These are phyloP conservation scores for Drosophila buzzatii DNA, from an alignment of 2,888 invertebrate genomes.

Conservation along the genomic window DNA sequence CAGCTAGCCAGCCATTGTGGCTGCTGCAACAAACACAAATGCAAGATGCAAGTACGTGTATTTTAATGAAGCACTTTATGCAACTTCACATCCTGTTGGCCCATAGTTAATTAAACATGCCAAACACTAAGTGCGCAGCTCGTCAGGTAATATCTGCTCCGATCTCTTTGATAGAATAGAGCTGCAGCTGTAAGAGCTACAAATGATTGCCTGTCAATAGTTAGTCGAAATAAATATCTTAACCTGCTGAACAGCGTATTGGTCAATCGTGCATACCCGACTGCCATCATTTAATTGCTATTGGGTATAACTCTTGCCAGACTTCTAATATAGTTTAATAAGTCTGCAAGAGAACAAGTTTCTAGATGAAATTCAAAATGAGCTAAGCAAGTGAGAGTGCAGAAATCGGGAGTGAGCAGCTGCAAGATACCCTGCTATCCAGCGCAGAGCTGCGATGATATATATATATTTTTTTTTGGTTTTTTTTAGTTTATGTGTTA, in stretches of 20 bases:
- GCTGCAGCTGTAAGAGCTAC: too few species aligned
- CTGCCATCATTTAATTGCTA: background rate
- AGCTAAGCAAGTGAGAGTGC: background rate
- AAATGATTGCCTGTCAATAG: background rate
- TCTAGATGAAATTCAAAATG: background rate
- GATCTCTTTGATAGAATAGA: background rate
- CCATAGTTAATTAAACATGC: slow-evolving; percentile 35
- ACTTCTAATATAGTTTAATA: background rate
- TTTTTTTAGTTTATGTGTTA: too few species aligned
- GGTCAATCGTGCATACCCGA: background rate
- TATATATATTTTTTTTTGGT: too few species aligned
- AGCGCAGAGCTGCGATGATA: background rate
- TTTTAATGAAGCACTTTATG: slow-evolving; percentile 46
- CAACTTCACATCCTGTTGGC: slow-evolving; percentile 3
- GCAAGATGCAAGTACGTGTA: slow-evolving; percentile 15
- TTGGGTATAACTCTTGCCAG: background rate
- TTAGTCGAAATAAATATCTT: background rate
- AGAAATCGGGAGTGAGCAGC: background rate
- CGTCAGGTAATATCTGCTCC: background rate
- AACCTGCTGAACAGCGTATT: background rate
- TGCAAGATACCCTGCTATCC: background rate
- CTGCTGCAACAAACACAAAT: slow-evolving; percentile 14
- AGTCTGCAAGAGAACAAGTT: background rate
- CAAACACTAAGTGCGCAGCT: background rate
- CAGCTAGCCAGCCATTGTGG: slow-evolving; percentile 1